Percentiles rank a stretch among this genome's conserved stretches.
Conservation (phyloP, 2,113 vertebrate genomes). For the Sus scrofa region DNA sequence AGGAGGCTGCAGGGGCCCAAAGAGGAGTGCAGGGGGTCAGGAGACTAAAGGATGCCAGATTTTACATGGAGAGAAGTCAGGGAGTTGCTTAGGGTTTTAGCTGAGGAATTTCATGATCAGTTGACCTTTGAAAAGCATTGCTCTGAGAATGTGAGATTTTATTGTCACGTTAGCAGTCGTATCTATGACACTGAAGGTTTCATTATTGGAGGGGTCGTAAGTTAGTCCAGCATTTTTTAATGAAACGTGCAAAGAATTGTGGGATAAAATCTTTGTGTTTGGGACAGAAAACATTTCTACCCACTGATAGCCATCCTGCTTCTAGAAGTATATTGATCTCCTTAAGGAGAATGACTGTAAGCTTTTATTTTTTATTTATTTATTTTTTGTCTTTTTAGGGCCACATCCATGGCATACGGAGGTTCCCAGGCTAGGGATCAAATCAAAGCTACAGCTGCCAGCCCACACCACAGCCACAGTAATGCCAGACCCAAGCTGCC, state of each 20-base stretch:
- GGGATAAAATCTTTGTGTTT: background rate
- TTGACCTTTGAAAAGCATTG: constrained; percentile 35
- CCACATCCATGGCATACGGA: no score
- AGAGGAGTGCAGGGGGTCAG: accelerated
- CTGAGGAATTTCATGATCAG: background rate
- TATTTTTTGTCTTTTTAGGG: no score
- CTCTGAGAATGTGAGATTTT: background rate
- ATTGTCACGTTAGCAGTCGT: background rate
- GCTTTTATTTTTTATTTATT: background rate
- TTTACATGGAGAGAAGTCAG: background rate
- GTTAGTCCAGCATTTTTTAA: constrained; percentile 28
- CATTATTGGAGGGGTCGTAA: background rate
- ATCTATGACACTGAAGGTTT: background rate
- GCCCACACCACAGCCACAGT: no score
- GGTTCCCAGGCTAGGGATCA: no score
- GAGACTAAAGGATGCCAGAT: background rate
- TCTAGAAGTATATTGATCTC: background rate
- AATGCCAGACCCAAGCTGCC: no score
- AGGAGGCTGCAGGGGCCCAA: background rate
- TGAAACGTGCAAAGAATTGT: background rate
- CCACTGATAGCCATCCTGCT: background rate
- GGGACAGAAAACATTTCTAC: background rate
- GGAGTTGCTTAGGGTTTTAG: background rate
- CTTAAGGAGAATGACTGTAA: background rate
- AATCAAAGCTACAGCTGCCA: no score